These are phyloP conservation scores for Neolamprologus brichardi DNA, from an alignment of 2,113 vertebrate genomes.

Conservation along the genomic window DNA sequence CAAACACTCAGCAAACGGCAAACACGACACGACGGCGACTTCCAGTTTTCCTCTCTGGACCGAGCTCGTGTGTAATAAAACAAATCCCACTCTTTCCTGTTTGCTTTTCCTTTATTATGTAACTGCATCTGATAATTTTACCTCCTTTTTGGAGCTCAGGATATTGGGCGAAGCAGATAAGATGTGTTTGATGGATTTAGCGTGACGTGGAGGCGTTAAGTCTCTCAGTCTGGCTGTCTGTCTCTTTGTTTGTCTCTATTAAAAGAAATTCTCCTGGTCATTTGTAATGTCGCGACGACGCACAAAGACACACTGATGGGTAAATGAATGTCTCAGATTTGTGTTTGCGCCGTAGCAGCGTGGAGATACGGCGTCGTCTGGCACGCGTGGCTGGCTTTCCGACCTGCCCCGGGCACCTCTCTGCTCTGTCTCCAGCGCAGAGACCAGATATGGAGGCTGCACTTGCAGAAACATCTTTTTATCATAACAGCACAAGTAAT, in stretches of 20 bases:
- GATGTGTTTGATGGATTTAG: slow-evolving; percentile 51
- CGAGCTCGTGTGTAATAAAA: neutral
- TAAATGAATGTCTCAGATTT: slow-evolving; percentile 12
- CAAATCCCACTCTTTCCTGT: neutral
- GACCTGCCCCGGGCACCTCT: slow-evolving; percentile 15
- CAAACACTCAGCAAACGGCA: neutral
- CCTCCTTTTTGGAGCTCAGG: slow-evolving; percentile 38
- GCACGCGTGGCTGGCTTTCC: neutral
- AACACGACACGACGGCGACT: neutral
- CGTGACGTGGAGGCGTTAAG: slow-evolving; percentile 30
- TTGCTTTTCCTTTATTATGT: slow-evolving; percentile 26
- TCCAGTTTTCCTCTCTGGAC: neutral
- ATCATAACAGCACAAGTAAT: slow-evolving; percentile 48
- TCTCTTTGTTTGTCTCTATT: slow-evolving; percentile 53
- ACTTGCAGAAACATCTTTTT: slow-evolving; percentile 53
- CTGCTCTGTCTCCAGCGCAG: neutral
- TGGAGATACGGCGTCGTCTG: neutral
- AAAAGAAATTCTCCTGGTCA: slow-evolving; percentile 23
- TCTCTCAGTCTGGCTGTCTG: slow-evolving; percentile 63
- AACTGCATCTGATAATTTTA: slow-evolving; percentile 35
- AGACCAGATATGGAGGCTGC: slow-evolving; percentile 11
- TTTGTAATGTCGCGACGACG: slow-evolving; percentile 1
- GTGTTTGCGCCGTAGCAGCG: neutral
- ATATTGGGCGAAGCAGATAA: slow-evolving; percentile 52
- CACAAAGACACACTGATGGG: slow-evolving; percentile 15